A percentile compares a stretch with the other conserved stretches of the same genome.
Conservation (phyloP, 2,113 vertebrate species). For the Mastomys natalensis region DNA sequence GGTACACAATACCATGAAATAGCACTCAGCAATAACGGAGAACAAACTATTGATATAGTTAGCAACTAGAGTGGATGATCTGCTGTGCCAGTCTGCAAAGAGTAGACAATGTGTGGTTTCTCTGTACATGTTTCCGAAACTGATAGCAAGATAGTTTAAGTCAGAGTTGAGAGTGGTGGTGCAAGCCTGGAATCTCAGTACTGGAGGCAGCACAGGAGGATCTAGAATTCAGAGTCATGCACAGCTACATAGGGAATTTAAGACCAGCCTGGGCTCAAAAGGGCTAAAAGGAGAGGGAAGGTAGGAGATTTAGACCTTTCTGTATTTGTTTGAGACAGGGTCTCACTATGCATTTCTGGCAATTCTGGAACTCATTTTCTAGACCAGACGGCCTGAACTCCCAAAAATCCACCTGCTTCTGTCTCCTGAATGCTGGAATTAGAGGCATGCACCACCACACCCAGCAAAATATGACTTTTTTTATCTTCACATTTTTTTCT, state of each 20-base stretch:
- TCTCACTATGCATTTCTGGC: background rate
- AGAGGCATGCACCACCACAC: background rate
- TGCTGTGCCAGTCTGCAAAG: background rate
- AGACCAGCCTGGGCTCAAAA: background rate
- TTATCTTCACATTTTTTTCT: background rate
- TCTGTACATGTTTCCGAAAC: background rate
- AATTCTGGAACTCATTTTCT: background rate
- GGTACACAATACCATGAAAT: background rate
- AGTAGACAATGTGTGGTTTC: background rate
- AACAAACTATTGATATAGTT: background rate
- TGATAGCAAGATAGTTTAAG: background rate
- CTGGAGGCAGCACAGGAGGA: background rate
- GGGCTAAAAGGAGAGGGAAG: background rate
- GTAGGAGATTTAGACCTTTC: background rate
- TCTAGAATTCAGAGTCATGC: background rate
- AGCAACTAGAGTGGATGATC: no score
- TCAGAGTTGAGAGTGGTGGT: background rate
- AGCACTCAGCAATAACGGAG: background rate
- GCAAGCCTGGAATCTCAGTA: background rate
- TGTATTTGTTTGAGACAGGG: background rate
- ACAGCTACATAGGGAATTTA: background rate
- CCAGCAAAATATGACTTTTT: background rate
- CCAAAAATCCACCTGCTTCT: background rate
- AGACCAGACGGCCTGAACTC: background rate
- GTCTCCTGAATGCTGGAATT: background rate